Base-by-base conservation (phyloP, 2,888 invertebrate genomes). In the Caenorhabditis parvicauda region DNA sequence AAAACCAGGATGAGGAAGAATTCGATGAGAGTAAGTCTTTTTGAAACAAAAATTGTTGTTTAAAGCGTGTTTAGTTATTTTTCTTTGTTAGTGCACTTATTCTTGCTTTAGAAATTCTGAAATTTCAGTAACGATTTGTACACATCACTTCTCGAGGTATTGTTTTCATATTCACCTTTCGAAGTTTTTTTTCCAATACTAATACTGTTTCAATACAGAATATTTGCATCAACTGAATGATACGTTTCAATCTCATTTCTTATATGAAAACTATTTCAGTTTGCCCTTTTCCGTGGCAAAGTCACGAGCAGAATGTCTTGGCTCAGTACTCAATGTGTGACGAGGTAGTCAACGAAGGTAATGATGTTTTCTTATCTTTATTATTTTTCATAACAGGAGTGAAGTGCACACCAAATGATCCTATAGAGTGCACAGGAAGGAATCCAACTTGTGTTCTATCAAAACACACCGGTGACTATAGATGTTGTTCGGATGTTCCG, bases 261-360 rank as follows among this genome's bases (percentile, higher is more conserved):
- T 19, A 7, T 14, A 17, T 12, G 12, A 14, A 9, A n/a, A 2
- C 7, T 14, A 14, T 56, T 70, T 32, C 53, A 73, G 74, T 73
- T 9, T 74, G 74, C 43, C 71, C 72, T 0, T 71, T 68, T 17
- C 74, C 71, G 1, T 74, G 74, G 74, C 74, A 74, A 52, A 71
- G 71, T n/a, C 74, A 72, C 47, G 72, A 72, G 38, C 67, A 72
- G 49, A 74, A 74, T 49, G 71, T 74, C 25, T 58, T 74, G 7
- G 63, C 72, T 24, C 61, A 69, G 25, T 74, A 70, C 49, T 59
- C 72, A 9, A 69, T 64, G 63, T 74, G 74, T 49, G 47, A 49
- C 39, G 70, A 72, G 17, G 67, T 70, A 6, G 60, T 66, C 51
- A 51, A 71, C 29, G 71, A 71, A 42, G 74, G 73, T 54, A 37